Conservation (phyloP, 2,113 vertebrate genomes). For the Saccopteryx leptura region DNA sequence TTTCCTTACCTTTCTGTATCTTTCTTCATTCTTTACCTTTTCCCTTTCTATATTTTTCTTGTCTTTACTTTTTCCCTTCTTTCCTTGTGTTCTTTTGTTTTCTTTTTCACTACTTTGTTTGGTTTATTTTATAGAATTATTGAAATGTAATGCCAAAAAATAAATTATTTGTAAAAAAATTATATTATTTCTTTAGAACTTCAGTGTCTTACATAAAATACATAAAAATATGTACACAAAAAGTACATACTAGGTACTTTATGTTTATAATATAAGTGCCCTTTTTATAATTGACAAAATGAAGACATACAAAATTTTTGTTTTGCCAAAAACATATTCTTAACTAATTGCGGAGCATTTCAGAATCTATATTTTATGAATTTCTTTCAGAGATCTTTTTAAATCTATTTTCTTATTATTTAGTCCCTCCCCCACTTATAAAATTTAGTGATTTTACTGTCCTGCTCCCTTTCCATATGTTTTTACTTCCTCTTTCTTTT, state of each 20-base stretch:
- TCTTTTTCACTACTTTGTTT: neutral
- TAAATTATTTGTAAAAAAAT: neutral
- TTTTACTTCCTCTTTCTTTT: slow-evolving; percentile 32
- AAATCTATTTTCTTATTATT: neutral
- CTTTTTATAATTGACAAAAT: slow-evolving; percentile 24
- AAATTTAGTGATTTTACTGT: neutral
- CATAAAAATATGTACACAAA: slow-evolving; percentile 1
- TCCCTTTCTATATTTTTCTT: neutral
- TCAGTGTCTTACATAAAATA: slow-evolving; percentile 16
- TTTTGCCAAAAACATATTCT: neutral
- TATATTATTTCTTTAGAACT: neutral
- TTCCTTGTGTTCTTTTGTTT: neutral
- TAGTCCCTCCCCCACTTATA: neutral
- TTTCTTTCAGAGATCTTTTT: slow-evolving; percentile 17
- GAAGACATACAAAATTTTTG: neutral
- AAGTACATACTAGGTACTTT: neutral
- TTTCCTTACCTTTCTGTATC: neutral
- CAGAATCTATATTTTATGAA: neutral
- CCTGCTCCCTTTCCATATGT: neutral
- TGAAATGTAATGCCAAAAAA: neutral
- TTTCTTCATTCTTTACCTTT: neutral
- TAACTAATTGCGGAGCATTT: slow-evolving; percentile 1
- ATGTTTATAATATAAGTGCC: neutral
- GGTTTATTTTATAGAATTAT: neutral
- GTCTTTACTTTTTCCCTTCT: neutral